phyloP scores from a whole-genome alignment of 2,797 vertebrate species.

The Acipenser ruthenus region DNA sequence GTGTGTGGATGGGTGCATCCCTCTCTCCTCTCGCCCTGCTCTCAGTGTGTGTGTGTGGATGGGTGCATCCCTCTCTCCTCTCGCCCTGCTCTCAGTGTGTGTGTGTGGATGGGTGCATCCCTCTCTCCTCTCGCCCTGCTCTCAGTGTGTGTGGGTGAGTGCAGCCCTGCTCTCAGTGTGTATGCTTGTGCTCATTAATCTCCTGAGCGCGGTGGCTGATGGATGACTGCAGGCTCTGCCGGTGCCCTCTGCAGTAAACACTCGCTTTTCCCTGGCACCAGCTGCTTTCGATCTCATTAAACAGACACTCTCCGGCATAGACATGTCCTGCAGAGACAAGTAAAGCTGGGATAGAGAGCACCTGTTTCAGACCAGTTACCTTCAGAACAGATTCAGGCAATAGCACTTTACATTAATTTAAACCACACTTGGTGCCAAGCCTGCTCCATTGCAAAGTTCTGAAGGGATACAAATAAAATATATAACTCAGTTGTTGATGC shows the following conservation, averaged over 20 bases:
- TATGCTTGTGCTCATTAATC: background rate
- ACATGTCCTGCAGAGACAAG: background rate
- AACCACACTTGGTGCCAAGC: too few species aligned
- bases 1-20: constrained; percentile 4
- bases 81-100: constrained; percentile 10
- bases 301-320: background rate
- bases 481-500: too few species aligned
- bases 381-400: too few species aligned
- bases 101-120: background rate
- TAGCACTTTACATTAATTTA: too few species aligned
- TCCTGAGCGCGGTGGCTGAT: background rate
- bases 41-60: constrained; percentile 13
- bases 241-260: constrained; percentile 1
- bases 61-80: constrained; percentile 16
- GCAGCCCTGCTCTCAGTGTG: too few species aligned
- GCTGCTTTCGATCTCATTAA: background rate
- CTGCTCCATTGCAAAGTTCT: too few species aligned
- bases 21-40: constrained; percentile 7
- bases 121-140: constrained; percentile 16
- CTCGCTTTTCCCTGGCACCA: background rate
- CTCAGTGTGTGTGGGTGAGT: background rate
- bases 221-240: background rate
- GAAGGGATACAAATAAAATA: too few species aligned
- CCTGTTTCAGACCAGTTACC: background rate
- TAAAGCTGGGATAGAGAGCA: background rate